phyloP scores from a whole-genome alignment of 2,113 vertebrate genomes.

The Phocoena phocoena region DNA sequence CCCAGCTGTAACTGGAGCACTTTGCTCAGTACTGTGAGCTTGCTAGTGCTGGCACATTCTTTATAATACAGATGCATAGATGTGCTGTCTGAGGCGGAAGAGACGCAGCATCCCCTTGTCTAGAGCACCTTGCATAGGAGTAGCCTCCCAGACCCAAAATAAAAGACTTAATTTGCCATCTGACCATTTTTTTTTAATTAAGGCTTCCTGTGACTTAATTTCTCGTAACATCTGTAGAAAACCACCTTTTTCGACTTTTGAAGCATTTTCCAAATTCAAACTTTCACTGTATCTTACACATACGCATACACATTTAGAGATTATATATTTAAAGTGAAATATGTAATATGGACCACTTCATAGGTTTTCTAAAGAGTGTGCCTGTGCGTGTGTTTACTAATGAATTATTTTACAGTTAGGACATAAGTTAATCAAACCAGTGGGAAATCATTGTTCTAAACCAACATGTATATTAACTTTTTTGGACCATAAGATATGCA shows the following conservation, averaged over 20 bases:
- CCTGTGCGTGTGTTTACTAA: not conserved
- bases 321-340: constrained; percentile 38
- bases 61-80: constrained; percentile 69
- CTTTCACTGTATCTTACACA: not conserved
- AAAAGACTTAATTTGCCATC: constrained; percentile 13
- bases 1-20: constrained; percentile 69
- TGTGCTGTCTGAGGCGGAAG: constrained; percentile 50
- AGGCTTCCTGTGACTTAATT: constrained; percentile 10
- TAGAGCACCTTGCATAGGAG: not conserved
- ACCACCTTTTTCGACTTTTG: constrained; percentile 31
- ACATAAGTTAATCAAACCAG: not conserved
- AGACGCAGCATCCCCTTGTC: not conserved
- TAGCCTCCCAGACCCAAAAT: not conserved
- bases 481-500: not conserved
- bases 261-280: constrained; percentile 19
- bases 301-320: not conserved
- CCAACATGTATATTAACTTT: not conserved
- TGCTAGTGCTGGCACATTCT: constrained; percentile 66
- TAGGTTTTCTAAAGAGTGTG: not conserved
- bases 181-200: not conserved
- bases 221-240: constrained; percentile 24
- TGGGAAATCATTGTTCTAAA: constrained; percentile 42
- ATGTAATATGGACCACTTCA: not conserved
- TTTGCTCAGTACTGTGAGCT: constrained; percentile 64
- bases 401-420: not conserved